A percentile compares a stretch with the other conserved stretches of the same genome.
phyloP scores from a whole-genome alignment of 2,888 invertebrate species.

The Smittia aterrima region DNA sequence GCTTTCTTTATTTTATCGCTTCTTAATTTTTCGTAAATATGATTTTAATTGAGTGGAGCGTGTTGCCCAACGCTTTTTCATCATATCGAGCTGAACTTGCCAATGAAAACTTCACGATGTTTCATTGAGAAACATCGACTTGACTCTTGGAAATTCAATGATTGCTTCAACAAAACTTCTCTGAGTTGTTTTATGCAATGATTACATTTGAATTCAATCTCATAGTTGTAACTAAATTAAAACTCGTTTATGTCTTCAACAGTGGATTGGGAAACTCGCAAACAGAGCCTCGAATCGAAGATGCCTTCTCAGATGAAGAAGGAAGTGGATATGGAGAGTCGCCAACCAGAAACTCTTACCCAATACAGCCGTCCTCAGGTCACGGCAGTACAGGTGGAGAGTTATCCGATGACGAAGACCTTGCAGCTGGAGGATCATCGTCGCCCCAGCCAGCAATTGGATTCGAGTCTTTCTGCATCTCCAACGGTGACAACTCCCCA shows the following conservation, averaged over 20 bases:
- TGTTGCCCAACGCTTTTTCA: background rate
- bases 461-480: slow-evolving; percentile 55
- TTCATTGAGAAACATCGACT: too few relatives aligned
- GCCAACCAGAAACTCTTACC: slow-evolving; percentile 55
- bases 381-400: slow-evolving; percentile 57
- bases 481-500: slow-evolving; percentile 54
- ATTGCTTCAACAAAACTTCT: too few relatives aligned
- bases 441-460: slow-evolving; percentile 53
- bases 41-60: slow-evolving; percentile 44
- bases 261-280: slow-evolving; percentile 57
- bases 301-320: slow-evolving; percentile 89
- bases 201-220: too few relatives aligned
- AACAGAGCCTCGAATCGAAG: slow-evolving; percentile 58
- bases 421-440: slow-evolving; percentile 51
- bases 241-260: background rate
- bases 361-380: slow-evolving; percentile 58
- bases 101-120: too few relatives aligned
- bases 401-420: slow-evolving; percentile 56
- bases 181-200: too few relatives aligned
- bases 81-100: background rate
- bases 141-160: too few relatives aligned
- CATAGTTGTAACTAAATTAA: too few relatives aligned
- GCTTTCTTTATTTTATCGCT: slow-evolving; percentile 45
- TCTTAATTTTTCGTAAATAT: slow-evolving; percentile 45
- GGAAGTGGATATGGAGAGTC: slow-evolving; percentile 60